Conservation (phyloP, 2,888 invertebrate genomes). For the Hololepta plana region DNA sequence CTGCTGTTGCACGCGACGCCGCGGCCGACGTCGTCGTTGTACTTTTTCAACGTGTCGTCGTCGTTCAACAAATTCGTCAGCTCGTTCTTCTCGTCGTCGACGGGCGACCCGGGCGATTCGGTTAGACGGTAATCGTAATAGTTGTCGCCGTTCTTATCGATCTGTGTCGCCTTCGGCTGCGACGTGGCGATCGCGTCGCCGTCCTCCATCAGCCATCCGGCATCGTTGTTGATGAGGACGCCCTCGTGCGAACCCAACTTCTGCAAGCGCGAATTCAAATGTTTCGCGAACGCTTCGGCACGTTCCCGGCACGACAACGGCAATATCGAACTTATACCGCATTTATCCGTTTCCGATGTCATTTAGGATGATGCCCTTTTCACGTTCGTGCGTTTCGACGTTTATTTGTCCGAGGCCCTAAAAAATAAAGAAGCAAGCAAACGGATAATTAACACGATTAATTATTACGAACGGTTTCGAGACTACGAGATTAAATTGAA, state of each 20-base stretch:
- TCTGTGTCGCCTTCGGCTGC: conserved; percentile 28
- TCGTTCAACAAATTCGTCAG: conserved; percentile 23
- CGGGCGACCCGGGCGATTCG: conserved; percentile 52
- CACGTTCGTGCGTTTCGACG: too few relatives aligned
- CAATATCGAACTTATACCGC: conserved; percentile 49
- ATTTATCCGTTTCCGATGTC: conserved; percentile 29
- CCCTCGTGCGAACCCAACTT: conserved; percentile 42
- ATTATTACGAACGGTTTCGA: too few relatives aligned
- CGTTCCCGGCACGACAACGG: conserved; percentile 65
- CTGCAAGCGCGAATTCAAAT: conserved; percentile 54
- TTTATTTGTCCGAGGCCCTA: too few relatives aligned
- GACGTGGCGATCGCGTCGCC: conserved; percentile 23
- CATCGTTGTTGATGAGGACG: conserved; percentile 17
- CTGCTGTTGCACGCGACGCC: too few relatives aligned
- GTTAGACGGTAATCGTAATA: conserved; percentile 46
- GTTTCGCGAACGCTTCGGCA: conserved; percentile 65
- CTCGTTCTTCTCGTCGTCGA: conserved; percentile 27
- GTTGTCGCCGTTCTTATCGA: conserved; percentile 39
- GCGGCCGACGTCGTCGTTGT: too few relatives aligned
- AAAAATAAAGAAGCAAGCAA: too few relatives aligned
- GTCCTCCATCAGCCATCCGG: conserved; percentile 23
- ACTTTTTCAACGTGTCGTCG: too few relatives aligned
- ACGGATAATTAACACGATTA: too few relatives aligned
- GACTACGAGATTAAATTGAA: too few relatives aligned
- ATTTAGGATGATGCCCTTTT: conserved; percentile 11